Evolutionary conservation across 2,888 invertebrate species (phyloP).

Genomic region (Ichneumoninae sp.): DNA sequence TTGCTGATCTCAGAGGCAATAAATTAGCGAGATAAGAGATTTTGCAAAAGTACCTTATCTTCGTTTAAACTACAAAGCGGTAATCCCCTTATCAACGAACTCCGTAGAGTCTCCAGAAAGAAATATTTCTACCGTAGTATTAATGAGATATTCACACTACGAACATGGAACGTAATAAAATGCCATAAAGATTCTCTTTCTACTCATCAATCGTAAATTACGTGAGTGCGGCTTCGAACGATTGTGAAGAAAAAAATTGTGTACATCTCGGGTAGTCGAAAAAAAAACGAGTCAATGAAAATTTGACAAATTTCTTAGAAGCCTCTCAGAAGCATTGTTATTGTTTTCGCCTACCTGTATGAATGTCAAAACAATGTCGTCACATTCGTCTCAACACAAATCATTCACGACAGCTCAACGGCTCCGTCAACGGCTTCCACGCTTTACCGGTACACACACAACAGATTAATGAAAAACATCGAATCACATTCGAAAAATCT

Average conservation of each 20-base stretch:
- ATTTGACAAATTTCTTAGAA: background rate
- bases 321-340: background rate
- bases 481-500: background rate
- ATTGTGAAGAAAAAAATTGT: background rate
- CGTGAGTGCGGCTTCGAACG: background rate
- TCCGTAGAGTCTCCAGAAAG: background rate
- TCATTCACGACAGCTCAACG: background rate
- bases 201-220: background rate
- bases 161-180: background rate
- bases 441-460: background rate
- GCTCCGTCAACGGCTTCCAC: background rate
- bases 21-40: conserved; percentile 59
- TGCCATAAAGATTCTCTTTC: background rate
- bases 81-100: conserved; percentile 40
- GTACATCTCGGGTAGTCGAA: background rate
- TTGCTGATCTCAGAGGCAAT: conserved; percentile 21
- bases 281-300: background rate
- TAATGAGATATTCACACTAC: background rate
- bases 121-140: conserved; percentile 4
- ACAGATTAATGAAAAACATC: background rate
- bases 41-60: conserved; percentile 30
- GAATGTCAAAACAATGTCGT: conserved; percentile 53
- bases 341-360: conserved; percentile 50
- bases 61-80: background rate
- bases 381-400: conserved; percentile 8